phyloP scores from a whole-genome alignment of 2,888 invertebrate genomes.

The Tipula vernalis region DNA sequence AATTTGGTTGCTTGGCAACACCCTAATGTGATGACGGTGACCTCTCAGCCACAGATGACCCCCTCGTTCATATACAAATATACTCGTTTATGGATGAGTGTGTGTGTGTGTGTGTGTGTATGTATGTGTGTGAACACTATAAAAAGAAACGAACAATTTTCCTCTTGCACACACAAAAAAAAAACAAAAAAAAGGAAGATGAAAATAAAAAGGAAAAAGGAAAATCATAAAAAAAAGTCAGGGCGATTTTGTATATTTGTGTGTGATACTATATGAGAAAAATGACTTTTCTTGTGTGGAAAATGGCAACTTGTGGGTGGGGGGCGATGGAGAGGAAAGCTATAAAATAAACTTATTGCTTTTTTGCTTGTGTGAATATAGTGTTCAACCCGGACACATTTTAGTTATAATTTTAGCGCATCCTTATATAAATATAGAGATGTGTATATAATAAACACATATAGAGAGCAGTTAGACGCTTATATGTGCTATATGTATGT shows the following conservation, averaged over 20 bases:
- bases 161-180: background rate
- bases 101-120: background rate
- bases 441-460: background rate
- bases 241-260: background rate
- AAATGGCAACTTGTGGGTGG: background rate
- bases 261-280: background rate
- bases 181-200: background rate
- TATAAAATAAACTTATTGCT: conserved; percentile 4
- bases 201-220: background rate
- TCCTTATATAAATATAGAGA: background rate
- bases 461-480: background rate
- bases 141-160: background rate
- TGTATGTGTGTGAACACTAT: background rate
- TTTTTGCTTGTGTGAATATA: background rate
- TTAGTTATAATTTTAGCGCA: conserved; percentile 4
- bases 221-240: background rate
- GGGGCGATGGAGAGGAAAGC: background rate
- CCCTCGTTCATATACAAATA: background rate
- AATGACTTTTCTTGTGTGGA: background rate
- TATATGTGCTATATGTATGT: background rate
- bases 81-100: background rate
- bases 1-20: background rate
- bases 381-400: conserved; percentile 4
- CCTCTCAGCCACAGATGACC: conserved; percentile 4
- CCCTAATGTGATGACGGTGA: conserved; percentile 4